Percentiles rank a stretch among this genome's conserved stretches.
Conservation (phyloP, 2,113 vertebrate species). For the Megaptera novaeangliae region DNA sequence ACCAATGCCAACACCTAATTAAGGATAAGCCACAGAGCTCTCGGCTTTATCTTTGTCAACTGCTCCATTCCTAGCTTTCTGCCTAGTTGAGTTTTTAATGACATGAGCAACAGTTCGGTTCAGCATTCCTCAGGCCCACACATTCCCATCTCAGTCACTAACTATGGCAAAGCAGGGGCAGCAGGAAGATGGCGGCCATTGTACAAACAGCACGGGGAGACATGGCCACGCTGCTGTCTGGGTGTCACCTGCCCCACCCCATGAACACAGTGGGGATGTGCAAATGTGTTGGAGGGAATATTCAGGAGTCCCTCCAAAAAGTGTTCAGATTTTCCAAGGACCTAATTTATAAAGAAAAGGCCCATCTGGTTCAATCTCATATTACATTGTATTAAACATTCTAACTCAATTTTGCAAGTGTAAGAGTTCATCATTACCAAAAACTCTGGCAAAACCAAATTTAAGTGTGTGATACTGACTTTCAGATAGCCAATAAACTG, state of each 20-base stretch:
- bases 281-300: neutral
- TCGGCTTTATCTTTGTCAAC: constrained; percentile 80
- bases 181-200: constrained; percentile 21
- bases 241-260: neutral
- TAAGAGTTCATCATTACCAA: constrained; percentile 43
- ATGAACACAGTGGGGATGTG: fast-evolving
- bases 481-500: constrained; percentile 59
- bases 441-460: constrained; percentile 54
- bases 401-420: neutral
- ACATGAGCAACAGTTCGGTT: constrained; percentile 76
- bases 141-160: neutral
- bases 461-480: constrained; percentile 45
- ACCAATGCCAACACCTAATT: constrained; percentile 85
- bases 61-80: constrained; percentile 81
- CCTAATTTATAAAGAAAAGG: constrained; percentile 30
- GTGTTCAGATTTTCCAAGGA: neutral
- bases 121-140: constrained; percentile 65
- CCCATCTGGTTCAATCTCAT: neutral
- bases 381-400: neutral
- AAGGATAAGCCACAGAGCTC: constrained; percentile 81
- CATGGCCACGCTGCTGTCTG: neutral
- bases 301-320: constrained; percentile 13
- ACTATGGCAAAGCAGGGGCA: neutral
- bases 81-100: constrained; percentile 84
- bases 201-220: neutral